Conservation (phyloP, 2,888 invertebrate genomes). For the Fragum fragum region DNA sequence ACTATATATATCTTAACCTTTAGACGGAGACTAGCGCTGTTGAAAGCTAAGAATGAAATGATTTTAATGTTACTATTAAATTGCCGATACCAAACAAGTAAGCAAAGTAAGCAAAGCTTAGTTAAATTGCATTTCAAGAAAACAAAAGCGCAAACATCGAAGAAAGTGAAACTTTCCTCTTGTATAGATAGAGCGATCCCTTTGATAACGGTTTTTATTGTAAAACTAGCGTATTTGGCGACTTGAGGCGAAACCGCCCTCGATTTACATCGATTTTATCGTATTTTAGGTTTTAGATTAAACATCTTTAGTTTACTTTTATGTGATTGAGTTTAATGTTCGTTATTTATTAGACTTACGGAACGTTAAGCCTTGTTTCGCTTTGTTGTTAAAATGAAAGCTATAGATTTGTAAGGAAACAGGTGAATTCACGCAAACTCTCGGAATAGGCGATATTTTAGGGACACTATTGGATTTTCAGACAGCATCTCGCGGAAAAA, state of each 20-base stretch:
- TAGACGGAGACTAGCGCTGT: too few relatives aligned
- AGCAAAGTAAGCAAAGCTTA: too few relatives aligned
- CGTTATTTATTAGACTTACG: neutral
- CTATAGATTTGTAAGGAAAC: neutral
- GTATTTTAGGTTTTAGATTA: neutral
- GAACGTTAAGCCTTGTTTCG: neutral
- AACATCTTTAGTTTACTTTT: slow-evolving; percentile 4
- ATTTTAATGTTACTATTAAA: too few relatives aligned
- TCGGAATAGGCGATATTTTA: neutral
- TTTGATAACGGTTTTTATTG: slow-evolving; percentile 31
- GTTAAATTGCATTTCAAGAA: too few relatives aligned
- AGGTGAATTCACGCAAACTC: neutral
- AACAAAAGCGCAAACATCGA: too few relatives aligned
- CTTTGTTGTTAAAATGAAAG: neutral
- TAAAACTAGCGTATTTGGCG: slow-evolving; percentile 2
- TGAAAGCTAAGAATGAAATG: too few relatives aligned
- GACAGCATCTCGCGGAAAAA: neutral
- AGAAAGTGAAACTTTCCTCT: too few relatives aligned
- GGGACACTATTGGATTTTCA: slow-evolving; percentile 16
- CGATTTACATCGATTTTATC: slow-evolving; percentile 11
- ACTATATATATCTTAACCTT: too few relatives aligned
- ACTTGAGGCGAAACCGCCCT: slow-evolving; percentile 23
- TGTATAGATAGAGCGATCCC: slow-evolving; percentile 8
- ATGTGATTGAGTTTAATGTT: neutral
- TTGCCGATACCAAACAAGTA: too few relatives aligned